Base-by-base conservation (phyloP, 2,113 vertebrate species). In the Syngnathoides biaculeatus region DNA sequence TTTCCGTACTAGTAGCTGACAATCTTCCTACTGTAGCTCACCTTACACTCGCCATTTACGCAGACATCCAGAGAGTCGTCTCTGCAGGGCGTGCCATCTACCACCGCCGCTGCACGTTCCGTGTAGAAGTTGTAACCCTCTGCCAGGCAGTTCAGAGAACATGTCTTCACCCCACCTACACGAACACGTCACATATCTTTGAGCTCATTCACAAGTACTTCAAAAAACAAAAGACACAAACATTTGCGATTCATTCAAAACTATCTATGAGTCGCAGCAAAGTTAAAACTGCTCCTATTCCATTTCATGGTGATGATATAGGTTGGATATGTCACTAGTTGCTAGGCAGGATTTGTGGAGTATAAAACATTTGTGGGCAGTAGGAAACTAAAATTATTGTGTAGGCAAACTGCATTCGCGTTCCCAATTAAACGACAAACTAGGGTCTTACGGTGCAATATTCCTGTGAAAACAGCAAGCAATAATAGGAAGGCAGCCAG, bases 91-190 rank as follows among this genome's bases (percentile, higher is more conserved):
- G 96, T 98, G 59, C 97, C 96, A 0, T 99, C 97, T 81, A 98
- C 95, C 79, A 99, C 96, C 0, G 97, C 97, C 0, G 96, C 94
- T 0, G 97, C 95, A 8, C 95, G 91, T 84, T 99, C 97, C 0
- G 97, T 99, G 91, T 99, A 99, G 92, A 99, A 99, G 91, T 99
- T 98, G 90, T 98, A 99, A 12, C 95, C 96, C 79, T 98, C 96
- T 0, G 97, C 97, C 72, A 99, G 84, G 84, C 97, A 99, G 71
- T 98, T 98, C 73, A 99, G 92, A 2, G 97, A 98, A 72, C 97
- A 99, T 79, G 95, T 91, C 81, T 99, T 99, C 79, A 99, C 96
- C 10, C 96, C 96, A 73, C 96, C 96, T 95, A 79, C 12, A 82
- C 0, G 45, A 15, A 65, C 6, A 73, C 15, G 64, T 69, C 17